These are phyloP conservation scores for Caenorhabditis panamensis DNA, from an alignment of 2,888 invertebrate genomes.

Conservation along the genomic window DNA sequence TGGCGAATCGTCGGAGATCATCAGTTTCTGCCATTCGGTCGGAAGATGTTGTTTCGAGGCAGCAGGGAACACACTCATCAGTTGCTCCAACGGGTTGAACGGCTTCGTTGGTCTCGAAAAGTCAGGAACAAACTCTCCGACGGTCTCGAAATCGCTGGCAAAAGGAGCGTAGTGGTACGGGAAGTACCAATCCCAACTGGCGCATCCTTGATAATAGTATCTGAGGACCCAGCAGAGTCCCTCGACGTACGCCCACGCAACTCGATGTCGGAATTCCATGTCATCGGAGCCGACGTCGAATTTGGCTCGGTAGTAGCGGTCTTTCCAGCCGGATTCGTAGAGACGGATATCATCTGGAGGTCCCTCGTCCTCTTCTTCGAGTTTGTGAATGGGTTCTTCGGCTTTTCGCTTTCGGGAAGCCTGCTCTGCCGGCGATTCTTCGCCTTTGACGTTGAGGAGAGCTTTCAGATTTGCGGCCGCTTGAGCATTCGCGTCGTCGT, in stretches of 20 bases:
- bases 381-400: conserved; percentile 40
- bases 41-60: conserved; percentile 94
- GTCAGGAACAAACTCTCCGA: conserved; percentile 88
- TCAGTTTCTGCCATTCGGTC: conserved; percentile 92
- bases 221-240: conserved; percentile 98
- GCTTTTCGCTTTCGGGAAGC: conserved; percentile 64
- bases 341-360: conserved; percentile 81
- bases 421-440: conserved; percentile 50
- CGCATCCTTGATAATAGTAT: conserved; percentile 99
- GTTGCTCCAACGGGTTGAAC: conserved; percentile 97
- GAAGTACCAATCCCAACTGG: conserved; percentile 99
- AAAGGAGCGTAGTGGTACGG: conserved; percentile 99
- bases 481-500: conserved; percentile 70
- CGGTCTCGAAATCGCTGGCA: conserved; percentile 93
- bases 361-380: conserved; percentile 70
- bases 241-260: conserved; percentile 90
- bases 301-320: conserved; percentile 86
- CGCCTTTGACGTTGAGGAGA: conserved; percentile 82
- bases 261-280: conserved; percentile 90
- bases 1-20: conserved; percentile 92
- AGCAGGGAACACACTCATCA: conserved; percentile 99
- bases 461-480: conserved; percentile 83
- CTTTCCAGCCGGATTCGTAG: conserved; percentile 97
- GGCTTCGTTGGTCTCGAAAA: conserved; percentile 93
- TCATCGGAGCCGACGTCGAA: conserved; percentile 83